Evolutionary conservation across 2,888 invertebrate genomes (phyloP), one percentile per base, ranked within the genome.

Genomic region (Nemotelus nigrinus): DNA sequence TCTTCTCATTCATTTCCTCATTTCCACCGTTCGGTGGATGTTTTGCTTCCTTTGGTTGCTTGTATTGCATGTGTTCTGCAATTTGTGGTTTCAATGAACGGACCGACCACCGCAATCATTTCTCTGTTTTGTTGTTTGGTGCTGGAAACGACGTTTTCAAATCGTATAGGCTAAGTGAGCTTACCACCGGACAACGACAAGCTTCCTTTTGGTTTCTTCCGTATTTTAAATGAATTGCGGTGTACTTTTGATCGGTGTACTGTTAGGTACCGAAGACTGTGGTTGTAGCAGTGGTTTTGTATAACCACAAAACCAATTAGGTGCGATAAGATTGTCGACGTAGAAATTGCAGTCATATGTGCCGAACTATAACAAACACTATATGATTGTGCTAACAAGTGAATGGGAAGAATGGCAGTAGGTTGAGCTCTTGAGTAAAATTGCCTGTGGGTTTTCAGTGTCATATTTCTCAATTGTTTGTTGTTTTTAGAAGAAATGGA

Each of bases 101-200:
- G 25, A 25, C 25, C 25, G 25, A 25, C 25, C 25, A 76, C 63
- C 60, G 57, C 72, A 72, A 71, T 72, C 72, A 72, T 47, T 71
- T 10, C 5, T 25, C 25, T 25, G 25, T 25, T 25, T 25, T 25
- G 25, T 25, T 63, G 63, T 63, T 63, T 41, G 39, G 25, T 39
- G 43, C 41, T 39, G 3, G 4, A 63, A 63, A 43, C 4, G 7
- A 25, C 39, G 63, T 10, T 57, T 57, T 10, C 5, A 57, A 41
- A 43, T 63, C 25, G 39, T 43, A 25, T 57, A 25, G 25, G 25
- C 25, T 25, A 25, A 25, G 25, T 25, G 25, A 25, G 25, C 25
- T 25, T 25, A 25, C 25, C 25, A 25, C 25, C 25, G 25, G 25
- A 25, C 25, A 25, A 25, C 25, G 25, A 25, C 10, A 43, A 63